Percentiles rank a stretch among this genome's conserved stretches.
Conservation (phyloP, 2,888 invertebrate species). For the Lucinisca nassula region DNA sequence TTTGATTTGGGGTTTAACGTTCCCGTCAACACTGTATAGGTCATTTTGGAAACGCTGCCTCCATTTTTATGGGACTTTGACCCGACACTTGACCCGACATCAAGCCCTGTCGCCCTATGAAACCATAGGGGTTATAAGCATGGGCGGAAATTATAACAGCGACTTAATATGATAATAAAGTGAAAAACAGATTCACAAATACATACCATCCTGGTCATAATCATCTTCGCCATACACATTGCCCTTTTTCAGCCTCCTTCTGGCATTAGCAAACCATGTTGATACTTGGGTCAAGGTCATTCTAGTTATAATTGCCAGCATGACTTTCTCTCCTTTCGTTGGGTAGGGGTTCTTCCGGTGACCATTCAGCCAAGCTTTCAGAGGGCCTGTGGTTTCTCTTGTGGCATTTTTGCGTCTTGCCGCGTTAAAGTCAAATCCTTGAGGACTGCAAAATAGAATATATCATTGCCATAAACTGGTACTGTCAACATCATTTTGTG, state of each 20-base stretch:
- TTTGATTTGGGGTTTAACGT: too few relatives aligned
- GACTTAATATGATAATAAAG: too few relatives aligned
- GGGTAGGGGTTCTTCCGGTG: slow-evolving; percentile 99
- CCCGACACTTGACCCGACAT: too few relatives aligned
- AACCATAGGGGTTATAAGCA: too few relatives aligned
- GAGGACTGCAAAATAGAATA: slow-evolving; percentile 63
- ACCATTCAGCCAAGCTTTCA: slow-evolving; percentile 99
- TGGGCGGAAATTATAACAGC: too few relatives aligned
- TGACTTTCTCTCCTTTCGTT: slow-evolving; percentile 98
- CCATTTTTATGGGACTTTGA: too few relatives aligned
- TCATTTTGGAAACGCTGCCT: too few relatives aligned
- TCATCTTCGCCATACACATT: slow-evolving; percentile 97
- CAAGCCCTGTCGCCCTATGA: too few relatives aligned
- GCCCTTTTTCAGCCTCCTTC: slow-evolving; percentile 97
- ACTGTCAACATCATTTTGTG: too few relatives aligned
- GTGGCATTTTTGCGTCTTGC: slow-evolving; percentile 98
- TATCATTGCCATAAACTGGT: background rate
- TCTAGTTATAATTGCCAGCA: slow-evolving; percentile 98
- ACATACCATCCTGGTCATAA: slow-evolving; percentile 51
- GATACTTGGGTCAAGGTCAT: slow-evolving; percentile 97
- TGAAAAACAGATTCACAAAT: too few relatives aligned
- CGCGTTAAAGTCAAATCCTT: slow-evolving; percentile 92
- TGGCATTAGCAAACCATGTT: slow-evolving; percentile 98
- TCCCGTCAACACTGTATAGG: too few relatives aligned
- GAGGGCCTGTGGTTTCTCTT: slow-evolving; percentile 97